A percentile compares a stretch with the other conserved stretches of the same genome.
These are phyloP conservation scores for Benthosema pterotum DNA, from an alignment of 2,797 vertebrate species.

Conservation along the genomic window DNA sequence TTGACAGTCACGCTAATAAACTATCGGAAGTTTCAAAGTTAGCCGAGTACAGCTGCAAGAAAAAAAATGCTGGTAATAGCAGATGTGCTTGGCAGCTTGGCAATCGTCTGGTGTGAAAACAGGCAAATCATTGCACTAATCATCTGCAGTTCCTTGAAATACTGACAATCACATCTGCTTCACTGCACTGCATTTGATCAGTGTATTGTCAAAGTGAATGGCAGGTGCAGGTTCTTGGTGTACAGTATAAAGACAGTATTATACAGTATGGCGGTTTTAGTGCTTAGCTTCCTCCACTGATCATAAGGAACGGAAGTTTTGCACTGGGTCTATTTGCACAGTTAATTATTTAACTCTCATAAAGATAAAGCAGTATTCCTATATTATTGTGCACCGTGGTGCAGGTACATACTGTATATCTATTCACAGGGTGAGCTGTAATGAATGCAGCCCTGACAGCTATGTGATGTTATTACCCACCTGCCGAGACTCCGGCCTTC, in stretches of 20 bases:
- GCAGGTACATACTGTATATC: no score
- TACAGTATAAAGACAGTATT: neutral
- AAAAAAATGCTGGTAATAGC: conserved; percentile 8
- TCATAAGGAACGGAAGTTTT: no score
- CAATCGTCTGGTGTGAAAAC: conserved; percentile 14
- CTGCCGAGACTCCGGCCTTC: conserved; percentile 74
- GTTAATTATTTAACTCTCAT: no score
- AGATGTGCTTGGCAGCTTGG: conserved; percentile 16
- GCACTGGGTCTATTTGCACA: no score
- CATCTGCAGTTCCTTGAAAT: conserved; percentile 18
- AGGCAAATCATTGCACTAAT: conserved; percentile 27
- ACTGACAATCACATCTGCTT: conserved; percentile 34
- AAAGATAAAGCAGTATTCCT: no score
- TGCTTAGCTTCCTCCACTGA: no score
- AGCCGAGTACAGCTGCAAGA: neutral
- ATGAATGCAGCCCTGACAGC: neutral
- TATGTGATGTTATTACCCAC: conserved; percentile 40
- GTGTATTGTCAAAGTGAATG: conserved; percentile 13
- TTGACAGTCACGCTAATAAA: no score
- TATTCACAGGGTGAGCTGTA: no score
- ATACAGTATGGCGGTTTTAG: no score
- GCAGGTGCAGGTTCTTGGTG: conserved; percentile 16
- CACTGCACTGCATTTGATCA: conserved; percentile 25
- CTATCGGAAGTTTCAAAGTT: no score
- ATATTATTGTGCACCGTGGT: no score